Base-by-base conservation (phyloP, 2,113 vertebrate genomes). In the Butorides virescens region DNA sequence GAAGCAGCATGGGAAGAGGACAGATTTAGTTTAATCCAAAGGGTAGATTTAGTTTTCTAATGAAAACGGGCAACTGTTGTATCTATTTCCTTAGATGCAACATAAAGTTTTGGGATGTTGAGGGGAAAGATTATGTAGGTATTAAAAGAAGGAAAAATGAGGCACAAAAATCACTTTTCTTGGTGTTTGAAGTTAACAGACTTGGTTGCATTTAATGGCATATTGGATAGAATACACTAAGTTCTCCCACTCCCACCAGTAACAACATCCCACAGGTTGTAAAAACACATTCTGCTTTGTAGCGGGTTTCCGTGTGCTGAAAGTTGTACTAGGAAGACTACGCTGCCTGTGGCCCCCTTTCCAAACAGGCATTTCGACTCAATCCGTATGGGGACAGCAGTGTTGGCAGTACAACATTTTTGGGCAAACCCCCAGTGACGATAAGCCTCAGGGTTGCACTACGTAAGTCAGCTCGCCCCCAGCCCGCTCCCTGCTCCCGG, bases 301-400 rank as follows among this genome's bases (percentile, higher is more conserved):
- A 50, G 13, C 53, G 82, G 42, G 25, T 50, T 71, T 36, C 56
- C 30, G 21, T 68, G 44, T 65, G 58, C 71, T 37, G 11, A 44
- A 49, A 37, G 22, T 10, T 58, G 22, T 34, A 12, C 34, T 77
- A 56, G 62, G 55, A 86, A 86, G 44, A 76, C 34, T 42, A 32
- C 0, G 3, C 58, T 80, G 47, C 68, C 34, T 32, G 1, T 3
- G 12, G 18, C 50, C 65, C 27, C 47, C 63, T 74, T 82, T 93
- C 61, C 80, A 53, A 79, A 36, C 19, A 87, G 26, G 37, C 23
- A 11, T 50, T 92, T 36, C 13, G 2, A 21, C 32, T 66, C 29
- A 52, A 11, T 42, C 27, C 46, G 1, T 19, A 46, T 3, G 7
- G 20, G 42, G n/a, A 65, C 0, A 0, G 30, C 58, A 16, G 26